A percentile compares a stretch with the other conserved stretches of the same genome.
Conservation (phyloP, 2,797 vertebrate species). For the Oreochromis grahami region DNA sequence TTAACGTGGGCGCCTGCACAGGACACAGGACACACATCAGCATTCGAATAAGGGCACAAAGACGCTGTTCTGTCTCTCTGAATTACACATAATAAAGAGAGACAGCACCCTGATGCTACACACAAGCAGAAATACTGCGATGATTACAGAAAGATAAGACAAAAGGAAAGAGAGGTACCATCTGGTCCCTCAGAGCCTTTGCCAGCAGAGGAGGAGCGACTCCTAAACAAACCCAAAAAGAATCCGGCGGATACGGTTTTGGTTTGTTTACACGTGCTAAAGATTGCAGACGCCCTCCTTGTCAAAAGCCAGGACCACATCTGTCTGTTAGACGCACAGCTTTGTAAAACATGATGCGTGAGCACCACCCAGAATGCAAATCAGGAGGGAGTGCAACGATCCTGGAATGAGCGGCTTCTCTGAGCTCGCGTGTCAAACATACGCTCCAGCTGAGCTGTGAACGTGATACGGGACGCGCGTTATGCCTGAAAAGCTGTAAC, state of each 20-base stretch:
- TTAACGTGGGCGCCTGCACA: slow-evolving; percentile 89
- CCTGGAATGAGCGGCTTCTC: background rate
- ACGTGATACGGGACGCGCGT: background rate
- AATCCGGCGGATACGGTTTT: background rate
- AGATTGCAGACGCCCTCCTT: rapidly evolving
- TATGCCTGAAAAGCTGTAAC: background rate
- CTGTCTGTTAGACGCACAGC: background rate
- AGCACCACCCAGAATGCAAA: background rate
- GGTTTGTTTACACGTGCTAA: background rate
- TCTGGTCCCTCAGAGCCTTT: slow-evolving; percentile 11
- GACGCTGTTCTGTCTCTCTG: background rate
- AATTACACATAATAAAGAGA: slow-evolving; percentile 31
- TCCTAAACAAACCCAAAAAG: background rate
- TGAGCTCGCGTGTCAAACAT: background rate
- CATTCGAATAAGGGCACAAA: background rate
- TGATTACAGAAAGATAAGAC: slow-evolving; percentile 31
- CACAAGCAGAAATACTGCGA: background rate
- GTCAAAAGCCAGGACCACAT: background rate
- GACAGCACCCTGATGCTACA: slow-evolving; percentile 2
- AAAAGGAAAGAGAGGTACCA: background rate
- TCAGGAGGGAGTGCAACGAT: background rate
- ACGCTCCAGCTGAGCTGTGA: background rate
- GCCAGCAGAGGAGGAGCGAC: background rate
- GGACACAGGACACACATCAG: background rate
- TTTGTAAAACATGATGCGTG: background rate